Conservation (phyloP, 64 coral and sea anemone genomes). For the Trachythela sp. region DNA sequence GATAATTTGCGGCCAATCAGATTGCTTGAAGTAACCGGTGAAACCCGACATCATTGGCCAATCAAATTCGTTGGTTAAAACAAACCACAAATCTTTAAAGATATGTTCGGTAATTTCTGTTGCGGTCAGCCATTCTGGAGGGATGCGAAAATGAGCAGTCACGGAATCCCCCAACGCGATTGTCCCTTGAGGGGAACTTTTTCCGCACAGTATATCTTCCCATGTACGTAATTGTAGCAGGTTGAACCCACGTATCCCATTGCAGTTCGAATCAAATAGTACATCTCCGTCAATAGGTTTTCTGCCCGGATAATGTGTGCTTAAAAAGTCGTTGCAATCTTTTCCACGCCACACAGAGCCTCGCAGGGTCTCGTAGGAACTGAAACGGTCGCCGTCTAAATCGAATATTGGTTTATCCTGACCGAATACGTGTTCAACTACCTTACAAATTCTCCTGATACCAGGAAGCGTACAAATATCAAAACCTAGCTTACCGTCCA, state of each 20-base stretch:
- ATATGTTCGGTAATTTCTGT: constrained; percentile 42
- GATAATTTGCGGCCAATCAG: not conserved
- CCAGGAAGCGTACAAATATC: constrained; percentile 63
- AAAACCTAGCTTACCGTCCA: constrained; percentile 37
- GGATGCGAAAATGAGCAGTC: constrained; percentile 79
- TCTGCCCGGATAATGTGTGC: constrained; percentile 48
- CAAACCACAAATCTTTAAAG: constrained; percentile 65
- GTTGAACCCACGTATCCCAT: constrained; percentile 82
- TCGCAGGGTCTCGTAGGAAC: constrained; percentile 33
- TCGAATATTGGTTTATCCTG: constrained; percentile 65
- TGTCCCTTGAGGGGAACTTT: constrained; percentile 69
- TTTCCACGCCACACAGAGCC: constrained; percentile 74
- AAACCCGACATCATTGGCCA: constrained; percentile 85
- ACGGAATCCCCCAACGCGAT: constrained; percentile 85
- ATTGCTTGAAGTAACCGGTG: constrained; percentile 63
- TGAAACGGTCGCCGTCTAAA: constrained; percentile 64
- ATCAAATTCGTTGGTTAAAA: constrained; percentile 83
- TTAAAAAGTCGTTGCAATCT: constrained; percentile 67
- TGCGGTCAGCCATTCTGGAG: constrained; percentile 78
- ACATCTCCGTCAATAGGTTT: constrained; percentile 58
- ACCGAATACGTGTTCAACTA: constrained; percentile 54
- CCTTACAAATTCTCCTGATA: constrained; percentile 49
- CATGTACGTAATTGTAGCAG: constrained; percentile 33
- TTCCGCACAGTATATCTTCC: constrained; percentile 76
- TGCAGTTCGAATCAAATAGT: constrained; percentile 80